Base-by-base conservation (phyloP, 1,140 invertebrate species). In the Aphelinus certus region DNA sequence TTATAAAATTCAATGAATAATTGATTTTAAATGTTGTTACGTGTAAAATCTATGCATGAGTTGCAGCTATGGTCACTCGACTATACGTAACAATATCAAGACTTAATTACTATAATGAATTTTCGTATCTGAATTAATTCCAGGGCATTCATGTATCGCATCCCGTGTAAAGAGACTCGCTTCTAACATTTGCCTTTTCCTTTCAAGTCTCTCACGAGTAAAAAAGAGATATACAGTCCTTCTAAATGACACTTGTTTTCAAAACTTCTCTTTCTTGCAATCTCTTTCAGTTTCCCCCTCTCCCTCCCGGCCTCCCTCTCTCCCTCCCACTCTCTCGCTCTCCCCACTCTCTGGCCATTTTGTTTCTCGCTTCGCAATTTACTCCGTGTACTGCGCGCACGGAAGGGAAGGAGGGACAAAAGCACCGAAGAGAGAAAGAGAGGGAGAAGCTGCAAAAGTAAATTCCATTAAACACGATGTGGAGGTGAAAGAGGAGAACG, bases 391-490 rank as follows among this genome's bases (percentile, higher is more conserved):
- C 77, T 76, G 60, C 46, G 56, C 42, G 26, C 46, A 46, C 3
- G 45, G 48, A 49, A 79, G 49, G 53, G 68, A 60, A 26, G 55
- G 75, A 77, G 56, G 58, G 57, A 75, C 47, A 77, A 68, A 78
- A 81, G 78, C 79, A 80, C 77, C 26, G 71, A 73, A 56, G 26
- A 26, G 26, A 26, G 26, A 26, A 26, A 26, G 26, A 26, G 48
- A 77, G 75, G 51, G 79, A 69, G 82, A 84, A 83, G 80, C 79
- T 83, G 78, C 82, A 83, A 84, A 84, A 84, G 82, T 85, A 82
- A 84, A 84, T 84, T 83, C 81, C 79, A 84, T 85, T 83, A 83
- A 78, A 77, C 76, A 71, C 78, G 77, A 78, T 75, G 79, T 76
- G 81, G 57, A 26, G 26, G 57, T 60, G 57, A n/a, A 10, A 60